These are phyloP conservation scores for Otis tarda DNA, from an alignment of 2,113 vertebrate genomes.

Conservation along the genomic window DNA sequence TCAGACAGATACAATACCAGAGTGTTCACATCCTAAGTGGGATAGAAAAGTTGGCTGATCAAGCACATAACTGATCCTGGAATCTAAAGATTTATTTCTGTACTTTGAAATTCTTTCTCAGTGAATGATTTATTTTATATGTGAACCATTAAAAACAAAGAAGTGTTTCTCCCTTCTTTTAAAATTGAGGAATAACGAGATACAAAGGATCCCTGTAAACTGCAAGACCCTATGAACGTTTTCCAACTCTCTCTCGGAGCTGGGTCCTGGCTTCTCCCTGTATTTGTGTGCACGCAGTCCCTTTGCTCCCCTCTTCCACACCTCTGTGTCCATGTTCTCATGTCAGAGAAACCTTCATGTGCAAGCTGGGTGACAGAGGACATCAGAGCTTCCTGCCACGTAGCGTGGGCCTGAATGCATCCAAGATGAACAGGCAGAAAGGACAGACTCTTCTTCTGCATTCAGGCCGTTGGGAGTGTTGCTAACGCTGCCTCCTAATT, in stretches of 20 bases:
- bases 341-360: neutral
- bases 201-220: neutral
- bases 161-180: neutral
- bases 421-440: neutral
- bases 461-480: fast-evolving
- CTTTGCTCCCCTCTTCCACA: neutral
- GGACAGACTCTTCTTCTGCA: neutral
- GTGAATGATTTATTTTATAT: neutral
- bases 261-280: neutral
- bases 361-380: neutral
- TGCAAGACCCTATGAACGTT: neutral
- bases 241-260: neutral
- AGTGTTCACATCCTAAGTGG: neutral
- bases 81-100: neutral
- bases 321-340: neutral
- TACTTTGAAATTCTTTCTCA: neutral
- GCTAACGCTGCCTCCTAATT: neutral
- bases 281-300: fast-evolving
- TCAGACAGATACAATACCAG: neutral
- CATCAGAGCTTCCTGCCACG: neutral
- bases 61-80: neutral
- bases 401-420: neutral
- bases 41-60: neutral
- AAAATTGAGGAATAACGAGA: neutral
- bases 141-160: neutral